phyloP scores from a whole-genome alignment of 1,140 invertebrate species.

The Monochamus saltuarius region DNA sequence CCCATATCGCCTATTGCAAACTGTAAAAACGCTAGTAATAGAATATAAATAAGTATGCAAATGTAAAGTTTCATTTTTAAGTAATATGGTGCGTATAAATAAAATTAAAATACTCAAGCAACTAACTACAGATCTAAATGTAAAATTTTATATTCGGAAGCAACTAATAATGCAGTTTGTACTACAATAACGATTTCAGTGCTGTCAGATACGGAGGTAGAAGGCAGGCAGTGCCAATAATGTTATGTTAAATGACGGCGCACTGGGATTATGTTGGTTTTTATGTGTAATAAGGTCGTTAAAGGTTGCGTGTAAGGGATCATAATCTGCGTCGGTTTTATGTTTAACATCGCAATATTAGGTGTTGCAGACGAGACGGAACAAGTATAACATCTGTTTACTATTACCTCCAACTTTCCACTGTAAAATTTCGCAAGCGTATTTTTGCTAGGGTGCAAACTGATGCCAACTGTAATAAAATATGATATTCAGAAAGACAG shows the following conservation, averaged over 20 bases:
- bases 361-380: slow-evolving; percentile 24
- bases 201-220: too few relatives aligned
- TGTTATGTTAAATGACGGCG: slow-evolving; percentile 17
- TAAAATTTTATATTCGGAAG: too few relatives aligned
- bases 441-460: slow-evolving; percentile 23
- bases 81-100: too few relatives aligned
- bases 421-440: slow-evolving; percentile 22
- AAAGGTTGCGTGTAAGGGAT: slow-evolving; percentile 17
- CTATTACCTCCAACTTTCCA: slow-evolving; percentile 15
- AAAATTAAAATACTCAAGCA: too few relatives aligned
- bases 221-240: slow-evolving; percentile 7
- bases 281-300: slow-evolving; percentile 29
- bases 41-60: too few relatives aligned
- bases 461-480: slow-evolving; percentile 25
- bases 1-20: too few relatives aligned
- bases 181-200: too few relatives aligned
- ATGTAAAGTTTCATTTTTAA: too few relatives aligned
- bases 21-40: too few relatives aligned
- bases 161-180: too few relatives aligned
- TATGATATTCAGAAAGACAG: slow-evolving; percentile 27
- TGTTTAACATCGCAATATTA: slow-evolving; percentile 26
- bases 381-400: slow-evolving; percentile 21
- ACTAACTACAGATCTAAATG: too few relatives aligned
- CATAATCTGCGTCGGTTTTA: slow-evolving; percentile 20
- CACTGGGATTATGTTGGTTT: slow-evolving; percentile 7